phyloP scores from a whole-genome alignment of 2,888 invertebrate species.

The Rambutsinella grinnellia region DNA sequence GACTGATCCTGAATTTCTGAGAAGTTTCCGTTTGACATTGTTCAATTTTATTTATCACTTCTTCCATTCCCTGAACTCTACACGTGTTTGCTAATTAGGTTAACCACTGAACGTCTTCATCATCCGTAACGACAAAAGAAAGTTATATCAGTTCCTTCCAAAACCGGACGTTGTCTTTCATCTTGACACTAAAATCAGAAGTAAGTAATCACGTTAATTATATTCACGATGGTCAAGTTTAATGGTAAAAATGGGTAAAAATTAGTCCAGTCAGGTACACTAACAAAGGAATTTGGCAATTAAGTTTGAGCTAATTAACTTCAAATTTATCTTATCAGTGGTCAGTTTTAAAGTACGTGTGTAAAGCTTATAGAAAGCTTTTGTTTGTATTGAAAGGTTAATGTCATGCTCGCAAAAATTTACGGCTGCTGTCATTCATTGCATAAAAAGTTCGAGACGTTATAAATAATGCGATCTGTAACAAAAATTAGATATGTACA shows the following conservation, averaged over 20 bases:
- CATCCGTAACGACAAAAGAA: no score
- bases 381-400: constrained; percentile 18
- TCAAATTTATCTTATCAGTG: neutral
- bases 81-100: no score
- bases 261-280: no score
- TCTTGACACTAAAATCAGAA: neutral
- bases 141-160: no score
- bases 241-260: no score
- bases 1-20: neutral
- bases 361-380: neutral
- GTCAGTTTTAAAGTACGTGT: neutral
- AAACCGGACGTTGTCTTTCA: no score
- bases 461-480: no score
- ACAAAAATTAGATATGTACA: neutral
- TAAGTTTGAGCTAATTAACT: no score
- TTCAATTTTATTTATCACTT: neutral
- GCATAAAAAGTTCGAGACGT: neutral
- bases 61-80: neutral
- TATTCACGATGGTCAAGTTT: no score
- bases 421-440: neutral
- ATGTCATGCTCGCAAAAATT: constrained; percentile 26
- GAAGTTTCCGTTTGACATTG: constrained; percentile 17
- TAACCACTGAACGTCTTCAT: no score
- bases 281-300: no score
- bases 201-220: no score